phyloP scores from a whole-genome alignment of 2,888 invertebrate species.

The Patella pellucida region DNA sequence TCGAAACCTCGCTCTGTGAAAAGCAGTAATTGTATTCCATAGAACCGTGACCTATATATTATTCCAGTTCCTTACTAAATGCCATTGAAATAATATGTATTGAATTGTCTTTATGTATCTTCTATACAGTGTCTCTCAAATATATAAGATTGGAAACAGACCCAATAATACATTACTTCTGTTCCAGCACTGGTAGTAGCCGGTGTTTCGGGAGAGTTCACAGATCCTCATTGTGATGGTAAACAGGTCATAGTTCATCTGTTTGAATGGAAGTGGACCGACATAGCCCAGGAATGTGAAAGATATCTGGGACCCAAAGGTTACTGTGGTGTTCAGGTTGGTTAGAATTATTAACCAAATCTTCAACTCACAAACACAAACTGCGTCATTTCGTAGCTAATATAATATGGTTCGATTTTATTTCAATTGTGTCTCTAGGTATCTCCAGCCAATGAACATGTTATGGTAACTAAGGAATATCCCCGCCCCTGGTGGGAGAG shows the following conservation, averaged over 20 bases:
- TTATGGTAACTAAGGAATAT: constrained; percentile 45
- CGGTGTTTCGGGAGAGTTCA: constrained; percentile 31
- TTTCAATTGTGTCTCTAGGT: constrained; percentile 39
- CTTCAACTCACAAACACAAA: too few relatives aligned
- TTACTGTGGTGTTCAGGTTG: constrained; percentile 66
- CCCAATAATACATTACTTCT: too few relatives aligned
- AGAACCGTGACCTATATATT: too few relatives aligned
- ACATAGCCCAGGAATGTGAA: constrained; percentile 65
- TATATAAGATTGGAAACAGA: too few relatives aligned
- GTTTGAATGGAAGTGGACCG: constrained; percentile 69
- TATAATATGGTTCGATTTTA: not conserved
- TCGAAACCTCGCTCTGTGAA: too few relatives aligned
- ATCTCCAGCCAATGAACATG: constrained; percentile 64
- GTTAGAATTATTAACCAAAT: not conserved
- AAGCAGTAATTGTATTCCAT: too few relatives aligned
- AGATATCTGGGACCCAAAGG: constrained; percentile 63
- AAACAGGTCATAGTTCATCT: constrained; percentile 66
- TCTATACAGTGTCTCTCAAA: too few relatives aligned
- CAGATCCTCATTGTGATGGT: constrained; percentile 61
- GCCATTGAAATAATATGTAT: too few relatives aligned
- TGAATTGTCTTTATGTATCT: too few relatives aligned
- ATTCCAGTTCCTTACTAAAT: too few relatives aligned
- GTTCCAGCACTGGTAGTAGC: too few relatives aligned
- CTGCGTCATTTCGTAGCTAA: too few relatives aligned
- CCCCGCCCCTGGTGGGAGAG: constrained; percentile 66